Conservation (phyloP, 2,797 vertebrate genomes). For the Lagorchestes hirsutus region DNA sequence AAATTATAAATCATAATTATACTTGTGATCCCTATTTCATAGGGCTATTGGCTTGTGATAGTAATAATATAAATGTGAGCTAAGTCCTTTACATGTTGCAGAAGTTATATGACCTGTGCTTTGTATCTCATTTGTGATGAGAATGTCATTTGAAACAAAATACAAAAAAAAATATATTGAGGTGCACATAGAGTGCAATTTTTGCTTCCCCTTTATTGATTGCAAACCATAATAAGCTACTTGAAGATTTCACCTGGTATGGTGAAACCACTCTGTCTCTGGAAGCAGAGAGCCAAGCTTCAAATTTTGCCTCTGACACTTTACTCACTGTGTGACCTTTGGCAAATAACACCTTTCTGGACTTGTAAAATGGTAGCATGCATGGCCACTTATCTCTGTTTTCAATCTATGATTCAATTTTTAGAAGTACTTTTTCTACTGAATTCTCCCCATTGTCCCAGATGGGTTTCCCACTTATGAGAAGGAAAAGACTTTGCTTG, state of each 20-base stretch:
- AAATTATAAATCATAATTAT: neutral
- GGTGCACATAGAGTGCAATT: neutral
- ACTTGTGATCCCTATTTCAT: neutral
- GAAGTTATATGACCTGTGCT: neutral
- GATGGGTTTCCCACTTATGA: too few relatives aligned
- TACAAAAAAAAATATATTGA: too few relatives aligned
- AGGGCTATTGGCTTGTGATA: neutral
- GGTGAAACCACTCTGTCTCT: neutral
- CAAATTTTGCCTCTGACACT: neutral
- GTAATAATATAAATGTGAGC: neutral
- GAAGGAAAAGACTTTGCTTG: too few relatives aligned
- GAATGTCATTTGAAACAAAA: neutral
- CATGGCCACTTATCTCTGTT: too few relatives aligned
- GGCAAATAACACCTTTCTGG: too few relatives aligned
- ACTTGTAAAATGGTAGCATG: too few relatives aligned
- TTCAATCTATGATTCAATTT: too few relatives aligned
- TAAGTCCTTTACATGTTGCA: neutral
- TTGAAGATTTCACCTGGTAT: neutral
- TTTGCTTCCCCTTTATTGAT: neutral
- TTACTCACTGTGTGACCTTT: neutral
- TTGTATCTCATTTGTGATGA: neutral
- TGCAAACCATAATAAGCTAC: neutral
- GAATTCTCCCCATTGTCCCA: too few relatives aligned
- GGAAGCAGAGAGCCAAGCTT: neutral
- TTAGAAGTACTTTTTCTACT: too few relatives aligned